Evolutionary conservation across 1,140 invertebrate genomes (phyloP).

Genomic region (Drosophila virilis): DNA sequence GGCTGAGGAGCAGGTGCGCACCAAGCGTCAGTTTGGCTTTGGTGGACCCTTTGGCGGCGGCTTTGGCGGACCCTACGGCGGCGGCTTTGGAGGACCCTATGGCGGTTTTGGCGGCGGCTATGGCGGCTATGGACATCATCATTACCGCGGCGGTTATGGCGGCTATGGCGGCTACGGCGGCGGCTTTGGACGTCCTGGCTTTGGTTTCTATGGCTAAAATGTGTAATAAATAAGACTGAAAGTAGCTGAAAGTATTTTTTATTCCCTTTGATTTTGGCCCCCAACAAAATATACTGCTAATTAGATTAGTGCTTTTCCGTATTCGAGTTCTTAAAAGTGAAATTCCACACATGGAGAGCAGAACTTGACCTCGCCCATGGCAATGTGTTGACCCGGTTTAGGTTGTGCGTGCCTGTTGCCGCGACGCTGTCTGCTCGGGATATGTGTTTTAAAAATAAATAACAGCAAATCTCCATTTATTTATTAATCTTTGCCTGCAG

Average conservation of each 20-base stretch:
- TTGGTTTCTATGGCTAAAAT: conserved; percentile 24
- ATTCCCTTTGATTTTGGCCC: neutral
- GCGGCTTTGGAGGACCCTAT: conserved; percentile 25
- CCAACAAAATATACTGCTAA: conserved; percentile 5
- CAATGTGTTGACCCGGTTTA: conserved; percentile 54
- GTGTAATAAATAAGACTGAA: conserved; percentile 37
- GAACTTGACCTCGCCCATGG: conserved; percentile 58
- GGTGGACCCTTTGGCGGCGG: conserved; percentile 30
- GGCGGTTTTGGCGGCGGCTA: conserved; percentile 9
- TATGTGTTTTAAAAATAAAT: conserved; percentile 76
- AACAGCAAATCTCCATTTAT: conserved; percentile 74
- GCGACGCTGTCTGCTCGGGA: conserved; percentile 20
- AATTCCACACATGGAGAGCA: neutral
- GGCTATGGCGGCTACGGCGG: conserved; percentile 19
- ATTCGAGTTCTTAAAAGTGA: conserved; percentile 3
- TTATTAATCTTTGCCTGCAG: conserved; percentile 64
- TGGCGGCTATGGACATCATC: conserved; percentile 11
- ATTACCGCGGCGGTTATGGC: conserved; percentile 34
- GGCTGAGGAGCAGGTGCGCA: conserved; percentile 38
- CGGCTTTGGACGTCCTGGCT: conserved; percentile 12
- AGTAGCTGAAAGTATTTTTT: neutral
- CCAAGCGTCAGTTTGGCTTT: conserved; percentile 55
- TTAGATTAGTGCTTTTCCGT: neutral
- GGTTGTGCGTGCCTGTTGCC: conserved; percentile 47
- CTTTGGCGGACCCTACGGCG: conserved; percentile 18